Percentiles rank a stretch among this genome's conserved stretches.
These are phyloP conservation scores for Pogona vitticeps DNA, from an alignment of 2,113 vertebrate species.

Conservation along the genomic window DNA sequence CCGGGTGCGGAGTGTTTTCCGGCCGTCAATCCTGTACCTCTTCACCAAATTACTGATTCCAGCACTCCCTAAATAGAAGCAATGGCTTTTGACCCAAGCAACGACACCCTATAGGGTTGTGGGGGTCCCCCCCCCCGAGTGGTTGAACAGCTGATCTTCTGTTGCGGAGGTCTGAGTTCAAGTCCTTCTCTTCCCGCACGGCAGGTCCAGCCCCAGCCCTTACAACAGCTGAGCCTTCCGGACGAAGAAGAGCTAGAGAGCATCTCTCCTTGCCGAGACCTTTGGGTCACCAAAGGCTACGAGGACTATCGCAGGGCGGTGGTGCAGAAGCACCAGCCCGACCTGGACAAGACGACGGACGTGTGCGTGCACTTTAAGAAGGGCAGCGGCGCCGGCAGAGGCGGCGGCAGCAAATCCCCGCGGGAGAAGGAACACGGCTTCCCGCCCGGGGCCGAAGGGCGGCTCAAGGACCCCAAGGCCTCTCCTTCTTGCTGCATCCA, in stretches of 20 bases:
- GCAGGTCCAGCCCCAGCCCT: constrained; percentile 77
- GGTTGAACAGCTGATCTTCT: too few relatives aligned
- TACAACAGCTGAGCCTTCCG: constrained; percentile 79
- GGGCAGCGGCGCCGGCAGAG: background rate
- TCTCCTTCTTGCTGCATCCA: constrained; percentile 54
- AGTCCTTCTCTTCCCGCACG: background rate
- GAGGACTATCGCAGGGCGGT: constrained; percentile 89
- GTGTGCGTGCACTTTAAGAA: constrained; percentile 85
- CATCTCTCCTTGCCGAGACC: constrained; percentile 82
- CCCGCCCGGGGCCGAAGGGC: constrained; percentile 73
- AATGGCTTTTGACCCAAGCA: too few relatives aligned
- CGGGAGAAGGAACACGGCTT: constrained; percentile 54
- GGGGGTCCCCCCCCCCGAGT: too few relatives aligned
- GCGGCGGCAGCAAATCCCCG: background rate
- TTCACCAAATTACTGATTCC: too few relatives aligned
- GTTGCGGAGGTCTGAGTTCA: background rate
- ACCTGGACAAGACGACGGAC: constrained; percentile 70
- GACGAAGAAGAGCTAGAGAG: constrained; percentile 83
- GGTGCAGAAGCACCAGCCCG: constrained; percentile 63
- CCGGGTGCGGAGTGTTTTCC: too few relatives aligned
- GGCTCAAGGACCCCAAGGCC: constrained; percentile 58
- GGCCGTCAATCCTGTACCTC: too few relatives aligned
- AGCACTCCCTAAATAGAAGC: too few relatives aligned
- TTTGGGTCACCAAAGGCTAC: constrained; percentile 87
- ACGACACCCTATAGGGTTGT: too few relatives aligned